Conservation (phyloP, 1,140 invertebrate genomes). For the Asbolus verrucosus region DNA sequence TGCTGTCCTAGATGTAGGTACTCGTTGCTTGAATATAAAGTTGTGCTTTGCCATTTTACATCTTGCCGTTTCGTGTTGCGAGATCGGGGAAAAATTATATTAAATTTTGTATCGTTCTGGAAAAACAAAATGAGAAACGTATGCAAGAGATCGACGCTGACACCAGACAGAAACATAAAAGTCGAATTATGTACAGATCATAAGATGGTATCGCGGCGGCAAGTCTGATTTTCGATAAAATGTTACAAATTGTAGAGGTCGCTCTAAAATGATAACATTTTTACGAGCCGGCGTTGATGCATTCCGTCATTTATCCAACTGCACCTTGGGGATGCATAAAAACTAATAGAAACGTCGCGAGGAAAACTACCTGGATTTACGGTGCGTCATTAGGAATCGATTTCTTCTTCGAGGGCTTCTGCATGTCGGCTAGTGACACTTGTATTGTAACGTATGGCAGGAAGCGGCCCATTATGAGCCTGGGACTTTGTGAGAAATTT, state of each 20-base stretch:
- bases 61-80: conserved; percentile 1
- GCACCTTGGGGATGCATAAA: conserved; percentile 23
- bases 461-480: no score
- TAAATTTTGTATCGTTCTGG: conserved; percentile 8
- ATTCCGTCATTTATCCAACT: conserved; percentile 34
- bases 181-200: background rate
- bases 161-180: background rate
- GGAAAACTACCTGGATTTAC: conserved; percentile 13
- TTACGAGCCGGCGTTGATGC: conserved; percentile 31
- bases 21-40: conserved; percentile 33
- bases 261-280: conserved; percentile 21
- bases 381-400: background rate
- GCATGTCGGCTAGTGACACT: no score
- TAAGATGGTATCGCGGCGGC: background rate
- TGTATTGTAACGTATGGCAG: no score
- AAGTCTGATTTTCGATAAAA: conserved; percentile 7
- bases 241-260: background rate
- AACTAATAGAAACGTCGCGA: conserved; percentile 38
- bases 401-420: no score
- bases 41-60: conserved; percentile 8
- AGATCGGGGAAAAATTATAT: background rate
- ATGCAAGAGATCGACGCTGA: background rate
- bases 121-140: conserved; percentile 10
- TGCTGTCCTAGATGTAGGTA: no score
- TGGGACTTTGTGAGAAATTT: no score